These are phyloP conservation scores for Melanocharis versteri DNA, from an alignment of 2,113 vertebrate species.

Conservation along the genomic window DNA sequence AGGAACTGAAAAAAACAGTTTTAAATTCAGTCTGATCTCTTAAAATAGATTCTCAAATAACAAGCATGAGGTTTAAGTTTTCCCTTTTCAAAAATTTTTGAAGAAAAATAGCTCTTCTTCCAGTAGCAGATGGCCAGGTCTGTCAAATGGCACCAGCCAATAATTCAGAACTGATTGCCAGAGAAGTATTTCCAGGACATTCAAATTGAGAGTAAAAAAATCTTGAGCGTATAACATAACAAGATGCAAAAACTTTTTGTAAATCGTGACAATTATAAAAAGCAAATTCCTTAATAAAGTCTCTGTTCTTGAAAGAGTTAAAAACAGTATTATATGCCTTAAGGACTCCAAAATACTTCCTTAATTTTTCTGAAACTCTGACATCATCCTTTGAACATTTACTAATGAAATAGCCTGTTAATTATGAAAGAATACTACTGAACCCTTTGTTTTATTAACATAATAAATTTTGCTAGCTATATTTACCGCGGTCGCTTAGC, in stretches of 20 bases:
- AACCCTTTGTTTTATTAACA: background rate
- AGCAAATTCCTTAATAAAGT: background rate
- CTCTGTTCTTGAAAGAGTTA: background rate
- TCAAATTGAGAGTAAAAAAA: background rate
- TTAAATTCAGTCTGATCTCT: background rate
- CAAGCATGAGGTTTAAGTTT: background rate
- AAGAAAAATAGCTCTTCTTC: background rate
- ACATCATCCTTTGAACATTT: background rate
- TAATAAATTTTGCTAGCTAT: background rate
- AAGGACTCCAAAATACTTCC: background rate
- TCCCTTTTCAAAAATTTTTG: background rate
- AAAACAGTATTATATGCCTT: background rate
- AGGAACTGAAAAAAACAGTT: conserved; percentile 77
- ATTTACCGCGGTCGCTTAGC: background rate
- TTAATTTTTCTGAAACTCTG: background rate
- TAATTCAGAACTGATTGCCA: background rate
- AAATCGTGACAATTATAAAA: background rate
- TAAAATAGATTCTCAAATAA: background rate
- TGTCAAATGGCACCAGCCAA: background rate
- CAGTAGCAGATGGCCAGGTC: background rate
- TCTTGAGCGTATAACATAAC: background rate
- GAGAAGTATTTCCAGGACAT: background rate
- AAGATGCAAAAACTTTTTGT: background rate
- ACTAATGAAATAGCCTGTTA: background rate
- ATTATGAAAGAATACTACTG: background rate